phyloP scores from a whole-genome alignment of 2,888 invertebrate genomes.

The Zelleria hepariella region DNA sequence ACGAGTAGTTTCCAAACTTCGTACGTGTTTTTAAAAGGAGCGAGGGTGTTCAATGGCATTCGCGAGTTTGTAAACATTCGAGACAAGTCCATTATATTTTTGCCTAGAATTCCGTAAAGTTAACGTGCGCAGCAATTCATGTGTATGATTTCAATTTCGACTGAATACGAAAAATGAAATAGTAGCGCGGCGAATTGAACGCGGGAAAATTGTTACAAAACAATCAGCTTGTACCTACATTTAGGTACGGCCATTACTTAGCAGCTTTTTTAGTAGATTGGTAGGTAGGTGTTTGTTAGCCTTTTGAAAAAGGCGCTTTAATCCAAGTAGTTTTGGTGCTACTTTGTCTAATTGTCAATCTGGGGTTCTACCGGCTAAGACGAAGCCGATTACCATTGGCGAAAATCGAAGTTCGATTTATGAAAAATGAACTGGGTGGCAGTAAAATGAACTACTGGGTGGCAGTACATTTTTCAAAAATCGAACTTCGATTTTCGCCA shows the following conservation, averaged over 20 bases:
- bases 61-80: conserved; percentile 50
- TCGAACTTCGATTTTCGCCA: too few species aligned
- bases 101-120: neutral
- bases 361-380: too few species aligned
- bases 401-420: too few species aligned
- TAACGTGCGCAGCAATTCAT: neutral
- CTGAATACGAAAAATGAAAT: neutral
- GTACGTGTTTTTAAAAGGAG: neutral
- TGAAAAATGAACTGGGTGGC: too few species aligned
- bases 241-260: neutral
- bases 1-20: neutral
- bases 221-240: neutral
- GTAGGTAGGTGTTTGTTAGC: too few species aligned
- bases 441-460: too few species aligned
- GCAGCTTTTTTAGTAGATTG: too few species aligned
- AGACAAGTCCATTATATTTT: conserved; percentile 26
- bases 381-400: too few species aligned
- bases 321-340: too few species aligned
- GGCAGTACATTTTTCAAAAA: too few species aligned
- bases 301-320: too few species aligned
- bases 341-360: too few species aligned
- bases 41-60: neutral
- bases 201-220: neutral
- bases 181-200: neutral
- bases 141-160: conserved; percentile 6